These are phyloP conservation scores for Eretmochelys imbricata DNA, from an alignment of 2,113 vertebrate genomes.

Conservation along the genomic window DNA sequence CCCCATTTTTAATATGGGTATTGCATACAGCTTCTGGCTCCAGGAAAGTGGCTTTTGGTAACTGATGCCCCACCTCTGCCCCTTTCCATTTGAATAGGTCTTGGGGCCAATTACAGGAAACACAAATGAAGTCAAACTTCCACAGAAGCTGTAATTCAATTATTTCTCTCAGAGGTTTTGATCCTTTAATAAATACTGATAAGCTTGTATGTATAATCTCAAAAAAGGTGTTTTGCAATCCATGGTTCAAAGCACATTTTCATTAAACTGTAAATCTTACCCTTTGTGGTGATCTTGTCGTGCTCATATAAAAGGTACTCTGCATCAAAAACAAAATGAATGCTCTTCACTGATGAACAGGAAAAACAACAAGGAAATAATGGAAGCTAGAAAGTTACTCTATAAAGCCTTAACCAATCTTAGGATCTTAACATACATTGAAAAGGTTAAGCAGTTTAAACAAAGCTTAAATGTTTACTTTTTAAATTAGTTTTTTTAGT, in stretches of 20 bases:
- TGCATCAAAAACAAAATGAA: background rate
- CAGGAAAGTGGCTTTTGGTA: fast-evolving
- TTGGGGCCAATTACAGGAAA: background rate
- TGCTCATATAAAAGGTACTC: fast-evolving
- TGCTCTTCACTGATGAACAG: background rate
- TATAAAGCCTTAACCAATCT: fast-evolving
- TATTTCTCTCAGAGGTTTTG: background rate
- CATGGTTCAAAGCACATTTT: background rate
- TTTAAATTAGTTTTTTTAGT: background rate
- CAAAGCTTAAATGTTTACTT: background rate
- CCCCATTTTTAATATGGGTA: background rate
- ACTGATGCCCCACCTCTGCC: fast-evolving
- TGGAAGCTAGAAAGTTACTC: fast-evolving
- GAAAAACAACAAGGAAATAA: fast-evolving
- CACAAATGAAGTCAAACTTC: background rate
- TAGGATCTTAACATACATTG: fast-evolving
- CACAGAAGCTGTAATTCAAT: background rate
- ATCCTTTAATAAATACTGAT: fast-evolving
- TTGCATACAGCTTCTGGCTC: fast-evolving
- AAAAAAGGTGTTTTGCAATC: fast-evolving
- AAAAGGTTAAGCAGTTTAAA: fast-evolving
- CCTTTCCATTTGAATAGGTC: background rate
- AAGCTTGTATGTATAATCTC: background rate
- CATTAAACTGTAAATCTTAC: background rate
- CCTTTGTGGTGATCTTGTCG: background rate